phyloP scores from a whole-genome alignment of 2,113 vertebrate species.

The Burhinus oedicnemus region DNA sequence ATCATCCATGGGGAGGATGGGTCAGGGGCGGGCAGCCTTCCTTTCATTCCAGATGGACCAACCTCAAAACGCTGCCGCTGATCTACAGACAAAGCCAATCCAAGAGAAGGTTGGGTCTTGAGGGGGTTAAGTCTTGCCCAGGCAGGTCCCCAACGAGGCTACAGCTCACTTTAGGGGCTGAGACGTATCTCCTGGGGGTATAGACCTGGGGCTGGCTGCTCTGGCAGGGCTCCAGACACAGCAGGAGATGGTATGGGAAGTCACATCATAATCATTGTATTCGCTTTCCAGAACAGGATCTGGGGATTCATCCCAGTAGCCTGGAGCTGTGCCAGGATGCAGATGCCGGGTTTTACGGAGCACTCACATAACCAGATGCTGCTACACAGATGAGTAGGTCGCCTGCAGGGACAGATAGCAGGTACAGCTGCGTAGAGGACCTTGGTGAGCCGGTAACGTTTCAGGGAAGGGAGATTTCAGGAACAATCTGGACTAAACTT shows the following conservation, averaged over 20 bases:
- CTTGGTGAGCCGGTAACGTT: not conserved
- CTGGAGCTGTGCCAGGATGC: not conserved
- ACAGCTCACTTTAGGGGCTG: not conserved
- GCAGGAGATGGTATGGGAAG: not conserved
- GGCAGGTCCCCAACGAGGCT: not conserved
- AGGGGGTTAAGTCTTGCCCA: not conserved
- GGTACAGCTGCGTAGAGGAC: not conserved
- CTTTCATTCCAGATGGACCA: not conserved
- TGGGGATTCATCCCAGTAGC: not conserved
- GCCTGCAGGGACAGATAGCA: not conserved
- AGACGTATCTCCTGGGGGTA: not conserved
- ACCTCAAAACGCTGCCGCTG: fast-evolving
- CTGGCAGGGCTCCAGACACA: not conserved
- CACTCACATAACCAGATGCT: not conserved
- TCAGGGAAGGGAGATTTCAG: not conserved
- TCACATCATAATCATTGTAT: not conserved
- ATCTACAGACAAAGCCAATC: not conserved
- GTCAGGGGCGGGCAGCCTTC: not conserved
- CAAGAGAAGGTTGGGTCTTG: not conserved
- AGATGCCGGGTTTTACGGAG: not conserved
- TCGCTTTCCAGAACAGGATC: not conserved
- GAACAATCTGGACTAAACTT: not conserved
- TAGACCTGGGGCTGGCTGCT: not conserved
- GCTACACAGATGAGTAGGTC: not conserved
- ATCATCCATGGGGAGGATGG: not conserved